These are phyloP conservation scores for Boloria selene DNA, from an alignment of 2,888 invertebrate species.

Conservation along the genomic window DNA sequence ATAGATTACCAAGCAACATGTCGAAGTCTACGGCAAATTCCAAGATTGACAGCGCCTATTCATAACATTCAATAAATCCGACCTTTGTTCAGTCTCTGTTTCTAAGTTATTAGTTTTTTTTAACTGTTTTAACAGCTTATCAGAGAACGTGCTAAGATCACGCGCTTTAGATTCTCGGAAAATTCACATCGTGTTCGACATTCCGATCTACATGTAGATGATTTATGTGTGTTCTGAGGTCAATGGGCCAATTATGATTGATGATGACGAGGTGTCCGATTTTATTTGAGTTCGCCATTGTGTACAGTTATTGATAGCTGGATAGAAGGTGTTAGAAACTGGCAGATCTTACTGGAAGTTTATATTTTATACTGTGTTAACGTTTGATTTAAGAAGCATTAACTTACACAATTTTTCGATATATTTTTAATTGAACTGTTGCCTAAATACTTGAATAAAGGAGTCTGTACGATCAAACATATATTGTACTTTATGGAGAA, in stretches of 20 bases:
- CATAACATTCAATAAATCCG: slow-evolving; percentile 19
- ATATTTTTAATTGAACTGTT: too few relatives aligned
- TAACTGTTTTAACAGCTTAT: slow-evolving; percentile 19
- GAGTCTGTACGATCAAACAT: too few relatives aligned
- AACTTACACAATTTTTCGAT: background rate
- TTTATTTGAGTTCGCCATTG: slow-evolving; percentile 38
- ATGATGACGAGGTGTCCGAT: slow-evolving; percentile 38
- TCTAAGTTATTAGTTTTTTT: background rate
- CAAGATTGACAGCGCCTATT: slow-evolving; percentile 18
- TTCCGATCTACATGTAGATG: slow-evolving; percentile 36
- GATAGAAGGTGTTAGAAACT: slow-evolving; percentile 13
- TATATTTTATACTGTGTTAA: background rate
- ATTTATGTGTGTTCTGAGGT: slow-evolving; percentile 36
- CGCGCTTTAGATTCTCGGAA: slow-evolving; percentile 27
- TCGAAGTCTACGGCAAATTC: background rate
- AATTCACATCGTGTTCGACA: slow-evolving; percentile 26
- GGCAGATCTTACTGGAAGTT: background rate
- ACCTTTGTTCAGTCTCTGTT: slow-evolving; percentile 10
- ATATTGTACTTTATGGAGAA: too few relatives aligned
- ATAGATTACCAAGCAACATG: slow-evolving; percentile 4
- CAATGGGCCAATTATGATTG: slow-evolving; percentile 40
- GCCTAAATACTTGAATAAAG: too few relatives aligned
- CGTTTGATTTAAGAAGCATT: background rate
- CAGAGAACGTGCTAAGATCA: slow-evolving; percentile 22
- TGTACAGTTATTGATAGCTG: slow-evolving; percentile 35